phyloP scores from a whole-genome alignment of 1,140 invertebrate species.

The Trachymyrmex septentrionalis region DNA sequence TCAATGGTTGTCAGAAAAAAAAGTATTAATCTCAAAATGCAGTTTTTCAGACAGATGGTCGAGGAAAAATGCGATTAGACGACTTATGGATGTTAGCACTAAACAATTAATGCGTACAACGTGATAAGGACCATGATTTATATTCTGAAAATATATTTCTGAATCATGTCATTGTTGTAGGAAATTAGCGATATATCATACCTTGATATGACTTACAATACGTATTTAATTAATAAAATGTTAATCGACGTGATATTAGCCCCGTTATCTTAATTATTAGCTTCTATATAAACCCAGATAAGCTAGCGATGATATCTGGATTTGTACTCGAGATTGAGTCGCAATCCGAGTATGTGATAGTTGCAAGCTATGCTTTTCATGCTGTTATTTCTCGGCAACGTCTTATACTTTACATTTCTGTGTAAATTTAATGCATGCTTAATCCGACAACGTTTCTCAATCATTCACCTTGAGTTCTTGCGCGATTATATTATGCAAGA shows the following conservation, averaged over 20 bases:
- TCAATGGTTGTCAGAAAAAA: background rate
- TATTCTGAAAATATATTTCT: conserved; percentile 9
- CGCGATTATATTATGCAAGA: conserved; percentile 27
- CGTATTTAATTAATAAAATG: conserved; percentile 47
- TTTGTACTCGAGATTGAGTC: conserved; percentile 46
- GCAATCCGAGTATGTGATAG: conserved; percentile 26
- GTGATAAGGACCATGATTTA: background rate
- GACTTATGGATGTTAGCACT: background rate
- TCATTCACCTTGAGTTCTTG: background rate
- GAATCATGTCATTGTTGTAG: too few species aligned
- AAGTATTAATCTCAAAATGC: background rate
- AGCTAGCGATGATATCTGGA: conserved; percentile 46
- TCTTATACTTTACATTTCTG: background rate
- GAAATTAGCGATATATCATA: too few species aligned
- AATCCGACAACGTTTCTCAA: conserved; percentile 4
- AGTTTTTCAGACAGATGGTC: background rate
- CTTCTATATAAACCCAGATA: conserved; percentile 36
- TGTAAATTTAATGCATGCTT: conserved; percentile 6
- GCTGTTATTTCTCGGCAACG: background rate
- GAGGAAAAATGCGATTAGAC: background rate
- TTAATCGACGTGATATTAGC: conserved; percentile 20
- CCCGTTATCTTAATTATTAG: conserved; percentile 61
- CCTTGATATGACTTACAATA: background rate
- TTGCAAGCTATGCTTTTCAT: conserved; percentile 6
- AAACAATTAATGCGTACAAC: background rate